These are phyloP conservation scores for Crotalus viridis DNA, from an alignment of 2,113 vertebrate species.

Conservation along the genomic window DNA sequence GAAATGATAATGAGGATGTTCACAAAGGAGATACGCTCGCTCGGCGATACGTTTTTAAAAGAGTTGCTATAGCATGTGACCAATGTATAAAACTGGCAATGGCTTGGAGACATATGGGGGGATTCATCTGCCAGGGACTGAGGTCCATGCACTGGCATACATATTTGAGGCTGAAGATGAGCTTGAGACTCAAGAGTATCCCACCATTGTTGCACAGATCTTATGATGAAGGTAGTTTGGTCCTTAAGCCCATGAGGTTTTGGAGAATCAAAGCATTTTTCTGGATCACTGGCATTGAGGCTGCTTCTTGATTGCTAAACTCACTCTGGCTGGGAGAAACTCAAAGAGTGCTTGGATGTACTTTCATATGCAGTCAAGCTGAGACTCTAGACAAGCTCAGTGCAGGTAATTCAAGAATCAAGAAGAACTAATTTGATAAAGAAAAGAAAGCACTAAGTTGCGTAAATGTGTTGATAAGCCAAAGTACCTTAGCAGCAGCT, in stretches of 20 bases:
- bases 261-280: neutral
- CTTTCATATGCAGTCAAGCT: neutral
- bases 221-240: slow-evolving; percentile 27
- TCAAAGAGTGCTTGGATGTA: neutral
- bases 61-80: slow-evolving; percentile 58
- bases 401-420: too few species aligned
- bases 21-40: slow-evolving; percentile 66
- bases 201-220: slow-evolving; percentile 36
- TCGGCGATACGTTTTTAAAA: slow-evolving; percentile 69
- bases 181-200: slow-evolving; percentile 63
- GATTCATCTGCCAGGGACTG: slow-evolving; percentile 54
- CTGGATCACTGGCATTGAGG: slow-evolving; percentile 16
- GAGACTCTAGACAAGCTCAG: neutral
- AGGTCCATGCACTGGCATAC: slow-evolving; percentile 63
- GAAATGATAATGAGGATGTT: slow-evolving; percentile 76
- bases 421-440: neutral
- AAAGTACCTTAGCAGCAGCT: neutral
- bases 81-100: slow-evolving; percentile 59
- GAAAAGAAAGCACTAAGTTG: neutral
- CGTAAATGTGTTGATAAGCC: neutral
- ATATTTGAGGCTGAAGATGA: slow-evolving; percentile 59
- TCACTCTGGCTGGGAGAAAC: neutral
- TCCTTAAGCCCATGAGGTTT: slow-evolving; percentile 51
- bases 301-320: slow-evolving; percentile 6
- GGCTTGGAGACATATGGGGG: slow-evolving; percentile 51